Percentiles rank a stretch among this genome's conserved stretches.
Evolutionary conservation across 2,797 vertebrate species (phyloP).

Genomic region (Denticeps clupeoides): DNA sequence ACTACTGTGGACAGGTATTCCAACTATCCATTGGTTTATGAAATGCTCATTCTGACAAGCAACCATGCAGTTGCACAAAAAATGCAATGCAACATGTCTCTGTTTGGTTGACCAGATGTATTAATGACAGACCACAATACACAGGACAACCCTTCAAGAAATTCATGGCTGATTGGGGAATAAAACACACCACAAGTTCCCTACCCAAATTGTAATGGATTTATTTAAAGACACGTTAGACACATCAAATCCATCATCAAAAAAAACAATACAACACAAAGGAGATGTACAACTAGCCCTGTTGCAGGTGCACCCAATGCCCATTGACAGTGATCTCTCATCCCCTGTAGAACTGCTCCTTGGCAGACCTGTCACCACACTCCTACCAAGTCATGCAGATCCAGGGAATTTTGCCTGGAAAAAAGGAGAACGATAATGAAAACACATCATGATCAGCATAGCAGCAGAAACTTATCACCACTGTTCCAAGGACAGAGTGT

Average conservation of each 20-base stretch:
- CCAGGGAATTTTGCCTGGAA: too few relatives aligned
- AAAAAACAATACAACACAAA: constrained; percentile 7
- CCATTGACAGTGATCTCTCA: constrained; percentile 10
- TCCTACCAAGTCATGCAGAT: constrained; percentile 2
- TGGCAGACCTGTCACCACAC: constrained; percentile 6
- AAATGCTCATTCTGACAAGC: constrained; percentile 1
- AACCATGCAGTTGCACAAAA: constrained; percentile 15
- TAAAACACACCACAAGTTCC: constrained; percentile 14
- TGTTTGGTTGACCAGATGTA: constrained; percentile 13
- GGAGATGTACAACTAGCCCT: constrained; percentile 5
- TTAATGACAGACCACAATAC: constrained; percentile 17
- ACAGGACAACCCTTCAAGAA: constrained; percentile 2
- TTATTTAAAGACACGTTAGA: constrained; percentile 12
- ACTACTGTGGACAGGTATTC: constrained; percentile 17
- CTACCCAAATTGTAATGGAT: constrained; percentile 17
- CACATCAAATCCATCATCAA: constrained; percentile 14
- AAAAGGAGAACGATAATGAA: too few relatives aligned
- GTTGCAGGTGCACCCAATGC: constrained; percentile 6
- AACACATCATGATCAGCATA: too few relatives aligned
- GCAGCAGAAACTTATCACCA: too few relatives aligned
- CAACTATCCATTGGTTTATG: constrained; percentile 16
- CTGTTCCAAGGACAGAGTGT: too few relatives aligned
- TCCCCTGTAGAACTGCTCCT: constrained; percentile 15
- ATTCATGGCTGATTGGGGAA: constrained; percentile 5
- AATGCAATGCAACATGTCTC: constrained; percentile 1